Conservation (phyloP, 2,113 vertebrate genomes). For the Ciconia stormi region DNA sequence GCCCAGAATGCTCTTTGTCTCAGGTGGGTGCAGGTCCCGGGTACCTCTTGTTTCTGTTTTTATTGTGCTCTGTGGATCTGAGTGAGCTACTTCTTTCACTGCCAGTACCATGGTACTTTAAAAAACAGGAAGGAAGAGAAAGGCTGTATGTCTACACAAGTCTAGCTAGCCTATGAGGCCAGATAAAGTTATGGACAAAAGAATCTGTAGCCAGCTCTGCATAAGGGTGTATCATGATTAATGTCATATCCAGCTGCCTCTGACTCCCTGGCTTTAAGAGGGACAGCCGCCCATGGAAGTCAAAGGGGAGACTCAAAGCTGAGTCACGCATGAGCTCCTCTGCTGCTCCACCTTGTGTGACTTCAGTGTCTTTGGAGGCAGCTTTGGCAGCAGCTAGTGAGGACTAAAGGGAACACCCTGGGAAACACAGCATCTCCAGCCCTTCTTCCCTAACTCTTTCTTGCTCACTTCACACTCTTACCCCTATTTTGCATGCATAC, state of each 20-base stretch:
- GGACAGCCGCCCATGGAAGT: background rate
- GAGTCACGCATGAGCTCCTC: background rate
- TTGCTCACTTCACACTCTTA: background rate
- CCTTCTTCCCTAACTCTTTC: background rate
- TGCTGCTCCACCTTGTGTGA: background rate
- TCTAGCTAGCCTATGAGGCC: background rate
- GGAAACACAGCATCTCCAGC: background rate
- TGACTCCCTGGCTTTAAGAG: background rate
- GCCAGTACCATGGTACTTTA: rapidly evolving
- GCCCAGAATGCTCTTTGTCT: background rate
- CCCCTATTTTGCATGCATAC: background rate
- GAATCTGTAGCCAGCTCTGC: background rate
- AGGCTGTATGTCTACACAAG: background rate
- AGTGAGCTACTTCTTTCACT: background rate
- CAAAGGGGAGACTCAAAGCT: background rate
- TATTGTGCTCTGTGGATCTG: background rate
- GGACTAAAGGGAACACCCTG: background rate
- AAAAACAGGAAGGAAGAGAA: background rate
- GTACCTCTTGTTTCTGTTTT: background rate
- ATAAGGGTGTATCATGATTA: background rate
- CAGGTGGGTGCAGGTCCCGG: background rate
- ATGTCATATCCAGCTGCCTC: background rate
- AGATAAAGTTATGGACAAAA: background rate
- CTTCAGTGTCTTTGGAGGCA: background rate
- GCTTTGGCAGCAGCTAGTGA: background rate